Conservation (phyloP, 2,797 vertebrate species). For the Tokudaia muenninki region DNA sequence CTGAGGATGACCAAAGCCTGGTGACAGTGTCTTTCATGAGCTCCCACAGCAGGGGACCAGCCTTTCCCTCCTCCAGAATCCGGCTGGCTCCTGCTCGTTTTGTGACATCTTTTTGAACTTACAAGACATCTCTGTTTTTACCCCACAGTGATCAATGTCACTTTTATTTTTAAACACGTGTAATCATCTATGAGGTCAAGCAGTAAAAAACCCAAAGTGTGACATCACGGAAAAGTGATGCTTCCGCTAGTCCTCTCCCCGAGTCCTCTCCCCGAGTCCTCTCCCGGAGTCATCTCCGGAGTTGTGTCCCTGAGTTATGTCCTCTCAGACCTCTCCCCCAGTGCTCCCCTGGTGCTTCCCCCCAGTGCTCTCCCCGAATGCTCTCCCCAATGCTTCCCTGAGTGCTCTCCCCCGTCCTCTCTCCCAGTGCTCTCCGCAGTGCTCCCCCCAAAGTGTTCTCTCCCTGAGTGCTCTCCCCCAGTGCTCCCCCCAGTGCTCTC, state of each 20-base stretch:
- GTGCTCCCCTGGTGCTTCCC: no score
- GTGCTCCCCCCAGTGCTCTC: no score
- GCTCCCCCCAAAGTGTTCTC: no score
- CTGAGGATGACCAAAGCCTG: not conserved
- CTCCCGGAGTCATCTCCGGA: not conserved
- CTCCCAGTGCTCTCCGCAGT: no score
- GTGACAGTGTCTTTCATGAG: constrained; percentile 4
- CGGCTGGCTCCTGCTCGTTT: rapidly evolving
- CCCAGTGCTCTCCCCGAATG: no score
- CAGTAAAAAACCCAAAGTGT: not conserved
- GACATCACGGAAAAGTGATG: not conserved
- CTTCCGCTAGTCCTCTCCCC: no score
- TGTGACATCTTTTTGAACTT: rapidly evolving
- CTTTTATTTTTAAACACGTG: not conserved
- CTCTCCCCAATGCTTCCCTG: no score
- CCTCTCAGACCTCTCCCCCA: no score
- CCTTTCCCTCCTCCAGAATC: not conserved
- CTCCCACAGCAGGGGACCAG: not conserved
- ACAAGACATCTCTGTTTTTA: not conserved
- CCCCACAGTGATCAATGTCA: not conserved
- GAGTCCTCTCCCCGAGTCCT: not conserved
- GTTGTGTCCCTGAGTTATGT: no score
- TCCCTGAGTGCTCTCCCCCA: no score
- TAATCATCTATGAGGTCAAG: not conserved
- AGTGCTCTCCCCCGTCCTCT: no score